These are phyloP conservation scores for Trachelus iudaicus DNA, from an alignment of 2,888 invertebrate genomes.

Conservation along the genomic window DNA sequence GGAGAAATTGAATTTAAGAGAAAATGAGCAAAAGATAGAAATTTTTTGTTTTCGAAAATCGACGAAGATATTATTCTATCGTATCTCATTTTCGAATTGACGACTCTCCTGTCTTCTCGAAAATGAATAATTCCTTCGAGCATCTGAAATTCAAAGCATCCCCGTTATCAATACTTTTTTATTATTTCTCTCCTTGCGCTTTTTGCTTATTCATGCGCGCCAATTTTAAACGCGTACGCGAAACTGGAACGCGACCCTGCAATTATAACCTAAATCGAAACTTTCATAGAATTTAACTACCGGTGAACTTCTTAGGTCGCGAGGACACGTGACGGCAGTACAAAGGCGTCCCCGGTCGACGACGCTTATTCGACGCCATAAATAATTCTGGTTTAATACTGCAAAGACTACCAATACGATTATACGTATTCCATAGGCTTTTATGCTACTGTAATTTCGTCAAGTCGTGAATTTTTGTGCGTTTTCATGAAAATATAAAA, in stretches of 20 bases:
- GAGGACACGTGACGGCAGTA: background rate
- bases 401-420: background rate
- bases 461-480: background rate
- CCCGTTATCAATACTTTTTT: background rate
- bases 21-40: background rate
- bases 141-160: background rate
- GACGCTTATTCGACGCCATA: background rate
- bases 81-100: background rate
- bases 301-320: background rate
- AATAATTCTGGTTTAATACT: background rate
- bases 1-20: background rate
- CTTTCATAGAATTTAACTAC: background rate
- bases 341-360: background rate
- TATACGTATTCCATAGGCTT: background rate
- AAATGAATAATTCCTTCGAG: background rate
- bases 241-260: background rate
- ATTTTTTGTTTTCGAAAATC: background rate
- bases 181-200: background rate
- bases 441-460: background rate
- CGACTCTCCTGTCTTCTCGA: background rate
- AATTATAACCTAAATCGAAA: background rate
- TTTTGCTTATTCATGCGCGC: background rate
- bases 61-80: background rate
- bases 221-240: background rate
- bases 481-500: background rate